Conservation (phyloP, 2,113 vertebrate genomes). For the Monopterus albus region DNA sequence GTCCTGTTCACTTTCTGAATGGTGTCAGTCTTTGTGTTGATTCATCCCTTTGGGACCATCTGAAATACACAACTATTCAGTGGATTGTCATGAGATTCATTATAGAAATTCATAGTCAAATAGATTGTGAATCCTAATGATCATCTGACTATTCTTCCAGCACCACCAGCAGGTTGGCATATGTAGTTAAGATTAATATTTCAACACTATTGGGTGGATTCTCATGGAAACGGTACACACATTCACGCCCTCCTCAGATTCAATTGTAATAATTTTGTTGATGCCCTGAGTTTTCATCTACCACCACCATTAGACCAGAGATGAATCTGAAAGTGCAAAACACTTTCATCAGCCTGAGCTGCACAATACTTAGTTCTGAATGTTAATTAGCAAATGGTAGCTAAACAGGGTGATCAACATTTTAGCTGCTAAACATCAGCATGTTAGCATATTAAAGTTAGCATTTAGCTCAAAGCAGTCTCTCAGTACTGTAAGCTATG, state of each 20-base stretch:
- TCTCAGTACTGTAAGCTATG: no score
- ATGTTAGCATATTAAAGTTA: not conserved
- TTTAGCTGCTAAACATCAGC: not conserved
- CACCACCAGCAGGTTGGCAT: no score
- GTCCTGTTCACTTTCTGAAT: not conserved
- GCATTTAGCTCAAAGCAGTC: not conserved
- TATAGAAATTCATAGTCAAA: not conserved
- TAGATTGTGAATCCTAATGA: not conserved
- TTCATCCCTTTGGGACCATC: not conserved
- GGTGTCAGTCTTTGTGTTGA: not conserved
- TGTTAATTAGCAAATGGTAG: not conserved
- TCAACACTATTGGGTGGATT: not conserved
- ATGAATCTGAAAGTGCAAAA: no score
- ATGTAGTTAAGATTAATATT: not conserved
- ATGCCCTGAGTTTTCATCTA: no score
- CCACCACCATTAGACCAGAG: no score
- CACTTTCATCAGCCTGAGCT: no score
- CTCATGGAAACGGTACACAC: not conserved
- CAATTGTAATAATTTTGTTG: no score
- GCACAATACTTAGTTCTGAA: no score
- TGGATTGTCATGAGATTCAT: no score
- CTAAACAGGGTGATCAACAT: no score
- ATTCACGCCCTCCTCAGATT: not conserved
- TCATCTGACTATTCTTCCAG: not conserved
- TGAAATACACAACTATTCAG: no score